phyloP scores from a whole-genome alignment of 2,888 invertebrate species.

The Amblyjoppa fuscipennis region DNA sequence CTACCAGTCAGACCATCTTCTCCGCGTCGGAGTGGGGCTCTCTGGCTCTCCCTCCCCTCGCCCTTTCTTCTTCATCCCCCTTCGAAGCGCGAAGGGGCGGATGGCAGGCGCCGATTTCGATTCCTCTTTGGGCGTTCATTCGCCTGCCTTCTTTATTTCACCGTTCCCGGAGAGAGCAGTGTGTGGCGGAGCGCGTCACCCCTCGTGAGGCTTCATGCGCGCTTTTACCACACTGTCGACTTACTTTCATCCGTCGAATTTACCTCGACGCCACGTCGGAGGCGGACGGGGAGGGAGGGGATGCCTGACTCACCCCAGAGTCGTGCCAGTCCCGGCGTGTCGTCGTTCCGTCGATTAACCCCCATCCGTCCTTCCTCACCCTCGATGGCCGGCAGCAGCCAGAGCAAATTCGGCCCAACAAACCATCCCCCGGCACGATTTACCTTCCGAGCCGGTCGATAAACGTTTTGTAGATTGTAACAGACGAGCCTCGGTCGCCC shows the following conservation, averaged over 20 bases:
- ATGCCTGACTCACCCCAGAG: constrained; percentile 37
- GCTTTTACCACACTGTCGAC: constrained; percentile 27
- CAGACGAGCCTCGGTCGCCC: constrained; percentile 25
- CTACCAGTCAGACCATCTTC: constrained; percentile 22
- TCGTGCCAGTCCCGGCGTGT: constrained; percentile 57
- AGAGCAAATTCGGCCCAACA: constrained; percentile 14
- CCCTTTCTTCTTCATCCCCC: constrained; percentile 11
- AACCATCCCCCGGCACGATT: constrained; percentile 55
- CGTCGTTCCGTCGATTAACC: constrained; percentile 71
- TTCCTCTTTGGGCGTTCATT: constrained; percentile 25
- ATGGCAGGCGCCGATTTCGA: constrained; percentile 30
- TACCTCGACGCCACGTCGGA: constrained; percentile 18
- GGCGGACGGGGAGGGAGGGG: background rate
- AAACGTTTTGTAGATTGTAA: constrained; percentile 68
- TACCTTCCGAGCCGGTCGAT: constrained; percentile 57
- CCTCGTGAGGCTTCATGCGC: background rate
- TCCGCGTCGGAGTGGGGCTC: constrained; percentile 1
- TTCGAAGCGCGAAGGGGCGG: background rate
- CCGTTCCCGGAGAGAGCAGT: background rate
- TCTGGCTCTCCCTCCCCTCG: background rate
- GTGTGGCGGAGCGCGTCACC: background rate
- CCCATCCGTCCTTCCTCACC: constrained; percentile 42
- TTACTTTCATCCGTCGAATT: constrained; percentile 35
- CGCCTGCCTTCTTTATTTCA: constrained; percentile 19
- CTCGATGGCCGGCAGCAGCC: constrained; percentile 32